Base-by-base conservation (phyloP, 2,888 invertebrate genomes). In the Pomacea canaliculata region DNA sequence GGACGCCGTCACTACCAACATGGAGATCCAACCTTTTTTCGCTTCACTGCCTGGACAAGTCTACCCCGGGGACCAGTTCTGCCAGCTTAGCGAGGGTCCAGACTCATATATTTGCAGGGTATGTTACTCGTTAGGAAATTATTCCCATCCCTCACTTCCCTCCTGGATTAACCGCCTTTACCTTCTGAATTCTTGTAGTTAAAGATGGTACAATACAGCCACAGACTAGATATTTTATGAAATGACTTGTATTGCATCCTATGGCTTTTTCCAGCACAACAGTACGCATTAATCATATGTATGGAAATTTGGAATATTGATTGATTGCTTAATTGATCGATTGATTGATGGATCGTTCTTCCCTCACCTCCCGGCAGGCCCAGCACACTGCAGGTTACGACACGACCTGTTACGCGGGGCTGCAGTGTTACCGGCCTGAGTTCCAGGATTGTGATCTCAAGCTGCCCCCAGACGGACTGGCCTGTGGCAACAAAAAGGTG, bases 61-160 rank as follows among this genome's bases (percentile, higher is more conserved):
- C 13, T 83, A 81, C 62, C 67, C 77, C 3, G 72, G 79, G 0
- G 83, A 83, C 65, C 76, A 79, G 27, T 79, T 80, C 71, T 83
- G 83, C 60, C 77, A 77, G 46, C 73, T 78, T 16, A 79, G 76
- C 12, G 71, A 79, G 12, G 81, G 81, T 10, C 46, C 48, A 5
- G 71, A n/a, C 7, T 83, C 83, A 13, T 79, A 81, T 67, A 78
- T 81, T 7, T 83, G 83, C 63, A 59, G 83, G 76, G 80, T 81
- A 27, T n/a, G 51, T 70, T 16, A 16, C 37, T 10, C 27, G 0
- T 9, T 23, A 46, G 10, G 1, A 18, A 68, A 68, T 19, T 27
- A 67, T 7, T 3, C 19, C 7, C 16, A 2, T 3, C 2, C 23
- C 19, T 67, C 16, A 2, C 60, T 5, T 18, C n/a, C n/a, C 16